These are phyloP conservation scores for Melanogrammus aeglefinus DNA, from an alignment of 2,797 vertebrate genomes.

Conservation along the genomic window DNA sequence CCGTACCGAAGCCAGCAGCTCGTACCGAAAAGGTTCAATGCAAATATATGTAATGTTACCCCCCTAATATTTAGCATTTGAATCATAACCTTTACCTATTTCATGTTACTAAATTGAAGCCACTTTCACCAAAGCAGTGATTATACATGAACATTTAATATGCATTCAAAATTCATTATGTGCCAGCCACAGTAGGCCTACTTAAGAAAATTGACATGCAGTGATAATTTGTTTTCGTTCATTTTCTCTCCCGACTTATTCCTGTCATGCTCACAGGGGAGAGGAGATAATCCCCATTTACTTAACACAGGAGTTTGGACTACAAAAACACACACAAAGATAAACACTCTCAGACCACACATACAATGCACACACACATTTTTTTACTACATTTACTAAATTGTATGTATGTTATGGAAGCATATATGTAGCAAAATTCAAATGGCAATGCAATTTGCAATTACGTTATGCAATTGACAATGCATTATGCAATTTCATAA, in stretches of 20 bases:
- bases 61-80: not conserved
- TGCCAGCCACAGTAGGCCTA: not conserved
- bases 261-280: not conserved
- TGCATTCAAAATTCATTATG: conserved; percentile 1
- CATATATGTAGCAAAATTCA: too few relatives aligned
- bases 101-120: not conserved
- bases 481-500: too few relatives aligned
- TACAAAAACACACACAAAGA: not conserved
- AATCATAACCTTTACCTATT: not conserved
- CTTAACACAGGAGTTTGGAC: not conserved
- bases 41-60: too few relatives aligned
- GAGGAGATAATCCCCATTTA: not conserved
- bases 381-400: too few relatives aligned
- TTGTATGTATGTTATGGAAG: too few relatives aligned
- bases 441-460: too few relatives aligned
- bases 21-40: too few relatives aligned
- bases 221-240: not conserved
- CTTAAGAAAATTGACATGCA: conserved; percentile 1
- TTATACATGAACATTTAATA: not conserved
- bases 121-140: not conserved
- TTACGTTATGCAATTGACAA: too few relatives aligned
- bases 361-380: not conserved
- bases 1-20: too few relatives aligned
- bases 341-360: not conserved
- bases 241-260: not conserved